phyloP scores from a whole-genome alignment of 2,888 invertebrate genomes.

The Andrena dorsata region DNA sequence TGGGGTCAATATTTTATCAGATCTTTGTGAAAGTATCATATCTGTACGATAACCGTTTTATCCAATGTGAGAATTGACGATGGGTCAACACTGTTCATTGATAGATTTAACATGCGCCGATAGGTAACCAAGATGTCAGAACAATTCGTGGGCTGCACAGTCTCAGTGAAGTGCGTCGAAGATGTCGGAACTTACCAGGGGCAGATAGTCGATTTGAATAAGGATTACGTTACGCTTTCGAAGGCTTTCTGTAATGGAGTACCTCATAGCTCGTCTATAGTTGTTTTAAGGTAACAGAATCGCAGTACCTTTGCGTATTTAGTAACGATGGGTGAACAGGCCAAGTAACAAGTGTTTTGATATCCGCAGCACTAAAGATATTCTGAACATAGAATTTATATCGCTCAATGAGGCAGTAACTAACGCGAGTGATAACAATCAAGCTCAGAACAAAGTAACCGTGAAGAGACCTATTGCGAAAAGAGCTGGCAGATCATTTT shows the following conservation, averaged over 20 bases:
- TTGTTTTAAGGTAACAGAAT: slow-evolving; percentile 87
- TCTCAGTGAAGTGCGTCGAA: slow-evolving; percentile 93
- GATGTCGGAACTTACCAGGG: slow-evolving; percentile 93
- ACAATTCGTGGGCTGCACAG: slow-evolving; percentile 89
- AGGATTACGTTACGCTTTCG: slow-evolving; percentile 90
- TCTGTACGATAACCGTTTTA: neutral
- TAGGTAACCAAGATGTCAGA: slow-evolving; percentile 78
- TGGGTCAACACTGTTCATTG: slow-evolving; percentile 2
- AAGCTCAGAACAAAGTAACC: slow-evolving; percentile 85
- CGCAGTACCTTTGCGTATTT: neutral
- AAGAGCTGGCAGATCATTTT: slow-evolving; percentile 85
- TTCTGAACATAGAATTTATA: slow-evolving; percentile 91
- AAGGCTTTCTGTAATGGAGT: slow-evolving; percentile 94
- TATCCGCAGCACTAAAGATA: slow-evolving; percentile 89
- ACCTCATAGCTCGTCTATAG: slow-evolving; percentile 87
- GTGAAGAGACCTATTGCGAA: slow-evolving; percentile 87
- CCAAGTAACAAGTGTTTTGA: slow-evolving; percentile 29
- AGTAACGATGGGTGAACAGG: neutral
- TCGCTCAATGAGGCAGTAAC: slow-evolving; percentile 86
- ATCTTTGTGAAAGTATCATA: neutral
- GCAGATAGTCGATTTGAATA: slow-evolving; percentile 90
- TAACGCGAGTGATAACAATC: slow-evolving; percentile 78
- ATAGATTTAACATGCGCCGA: slow-evolving; percentile 13
- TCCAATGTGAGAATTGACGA: neutral
- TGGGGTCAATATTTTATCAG: neutral